Evolutionary conservation across 2,113 vertebrate genomes (phyloP).

Genomic region (Calypte anna): DNA sequence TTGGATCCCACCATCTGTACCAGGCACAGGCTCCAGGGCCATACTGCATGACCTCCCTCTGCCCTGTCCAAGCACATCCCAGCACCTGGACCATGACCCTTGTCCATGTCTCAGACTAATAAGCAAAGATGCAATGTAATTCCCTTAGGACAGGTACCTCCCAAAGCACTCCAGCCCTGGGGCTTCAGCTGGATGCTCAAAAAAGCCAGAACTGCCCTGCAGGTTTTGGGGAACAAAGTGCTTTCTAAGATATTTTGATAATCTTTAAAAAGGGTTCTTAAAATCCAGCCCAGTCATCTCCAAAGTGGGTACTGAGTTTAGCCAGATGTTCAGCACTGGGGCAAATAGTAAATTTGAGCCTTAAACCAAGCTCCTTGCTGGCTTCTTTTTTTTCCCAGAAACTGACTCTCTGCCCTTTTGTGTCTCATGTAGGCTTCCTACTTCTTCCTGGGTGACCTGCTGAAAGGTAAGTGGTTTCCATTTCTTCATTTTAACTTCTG

Average conservation of each 20-base stretch:
- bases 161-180: neutral
- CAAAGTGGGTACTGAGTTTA: neutral
- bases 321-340: neutral
- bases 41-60: accelerated
- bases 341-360: neutral
- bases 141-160: neutral
- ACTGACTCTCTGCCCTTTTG: neutral
- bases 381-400: neutral
- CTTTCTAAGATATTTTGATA: neutral
- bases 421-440: conserved; percentile 1
- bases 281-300: neutral
- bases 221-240: neutral
- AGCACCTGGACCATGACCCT: accelerated
- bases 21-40: accelerated
- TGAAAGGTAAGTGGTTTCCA: conserved; percentile 2
- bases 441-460: neutral
- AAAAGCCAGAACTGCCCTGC: accelerated
- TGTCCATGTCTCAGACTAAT: neutral
- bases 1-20: neutral
- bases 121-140: neutral
- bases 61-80: accelerated
- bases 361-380: neutral
- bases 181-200: neutral
- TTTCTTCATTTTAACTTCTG: neutral
- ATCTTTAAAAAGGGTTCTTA: neutral